Evolutionary conservation across 2,888 invertebrate species (phyloP).

Genomic region (Serrognathus titanus): DNA sequence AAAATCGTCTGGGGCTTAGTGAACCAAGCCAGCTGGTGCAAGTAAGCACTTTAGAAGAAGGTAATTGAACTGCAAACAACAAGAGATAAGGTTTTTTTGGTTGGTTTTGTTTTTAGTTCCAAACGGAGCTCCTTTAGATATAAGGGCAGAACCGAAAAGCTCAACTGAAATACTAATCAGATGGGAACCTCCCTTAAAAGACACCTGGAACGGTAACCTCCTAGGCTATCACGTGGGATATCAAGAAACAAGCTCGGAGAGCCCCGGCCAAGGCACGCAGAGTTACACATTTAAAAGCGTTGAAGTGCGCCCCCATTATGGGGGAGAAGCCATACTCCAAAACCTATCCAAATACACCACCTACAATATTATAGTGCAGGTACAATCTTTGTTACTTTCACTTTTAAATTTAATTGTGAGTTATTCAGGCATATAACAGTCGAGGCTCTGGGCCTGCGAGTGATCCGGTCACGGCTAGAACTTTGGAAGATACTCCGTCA

Average conservation of each 20-base stretch:
- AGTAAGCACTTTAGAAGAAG: constrained; percentile 82
- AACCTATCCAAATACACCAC: constrained; percentile 75
- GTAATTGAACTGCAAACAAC: too few species aligned
- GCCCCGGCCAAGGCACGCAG: constrained; percentile 43
- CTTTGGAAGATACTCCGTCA: constrained; percentile 85
- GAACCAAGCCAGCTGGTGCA: constrained; percentile 82
- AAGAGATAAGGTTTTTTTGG: too few species aligned
- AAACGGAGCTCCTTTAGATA: constrained; percentile 76
- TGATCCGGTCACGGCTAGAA: constrained; percentile 73
- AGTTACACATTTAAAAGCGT: constrained; percentile 74
- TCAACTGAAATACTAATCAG: constrained; percentile 80
- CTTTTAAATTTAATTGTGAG: not conserved
- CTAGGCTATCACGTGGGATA: constrained; percentile 86
- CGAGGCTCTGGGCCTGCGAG: constrained; percentile 83
- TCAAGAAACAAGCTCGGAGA: constrained; percentile 58
- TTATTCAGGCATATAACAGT: constrained; percentile 74
- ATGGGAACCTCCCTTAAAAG: constrained; percentile 84
- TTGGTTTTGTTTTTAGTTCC: constrained; percentile 58
- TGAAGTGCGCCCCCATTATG: constrained; percentile 69
- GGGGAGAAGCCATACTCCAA: constrained; percentile 64
- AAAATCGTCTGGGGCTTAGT: constrained; percentile 84
- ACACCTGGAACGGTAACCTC: constrained; percentile 84
- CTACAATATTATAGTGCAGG: constrained; percentile 80
- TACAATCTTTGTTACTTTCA: constrained; percentile 19
- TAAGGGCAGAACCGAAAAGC: constrained; percentile 78